These are phyloP conservation scores for Epizoanthus illoricatus DNA, from an alignment of 92 coral and sea anemone genomes.

Conservation along the genomic window DNA sequence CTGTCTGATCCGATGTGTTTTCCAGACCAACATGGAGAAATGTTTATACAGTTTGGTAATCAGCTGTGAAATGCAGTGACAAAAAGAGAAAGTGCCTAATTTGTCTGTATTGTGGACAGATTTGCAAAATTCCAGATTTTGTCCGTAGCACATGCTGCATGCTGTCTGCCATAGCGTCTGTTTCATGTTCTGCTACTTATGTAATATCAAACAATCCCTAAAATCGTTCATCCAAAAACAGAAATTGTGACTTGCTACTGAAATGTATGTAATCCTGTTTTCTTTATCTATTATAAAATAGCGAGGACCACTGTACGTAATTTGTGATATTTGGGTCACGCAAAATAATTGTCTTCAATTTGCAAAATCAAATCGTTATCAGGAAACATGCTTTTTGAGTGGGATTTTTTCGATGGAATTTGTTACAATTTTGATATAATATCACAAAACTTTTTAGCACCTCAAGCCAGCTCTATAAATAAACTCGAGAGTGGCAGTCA, in stretches of 20 bases:
- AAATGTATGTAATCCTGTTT: not conserved
- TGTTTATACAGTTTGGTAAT: not conserved
- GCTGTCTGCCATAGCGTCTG: not conserved
- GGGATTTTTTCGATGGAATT: not conserved
- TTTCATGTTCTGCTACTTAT: too few species aligned
- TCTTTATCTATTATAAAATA: not conserved
- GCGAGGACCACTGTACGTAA: too few species aligned
- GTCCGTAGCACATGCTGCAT: not conserved
- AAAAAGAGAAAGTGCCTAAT: not conserved
- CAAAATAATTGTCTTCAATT: not conserved
- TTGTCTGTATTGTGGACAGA: not conserved
- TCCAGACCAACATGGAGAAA: not conserved
- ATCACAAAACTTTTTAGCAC: too few species aligned
- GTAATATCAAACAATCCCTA: not conserved
- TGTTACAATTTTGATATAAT: not conserved
- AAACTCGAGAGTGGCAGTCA: too few species aligned
- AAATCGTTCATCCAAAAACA: not conserved
- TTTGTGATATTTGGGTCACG: not conserved
- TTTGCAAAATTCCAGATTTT: not conserved
- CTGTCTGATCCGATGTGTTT: constrained; percentile 12
- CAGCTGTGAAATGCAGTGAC: not conserved
- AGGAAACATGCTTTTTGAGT: not conserved
- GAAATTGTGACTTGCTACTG: too few species aligned
- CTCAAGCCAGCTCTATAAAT: too few species aligned
- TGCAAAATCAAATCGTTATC: not conserved